phyloP scores from a whole-genome alignment of 2,113 vertebrate genomes.

The Eptesicus fuscus region DNA sequence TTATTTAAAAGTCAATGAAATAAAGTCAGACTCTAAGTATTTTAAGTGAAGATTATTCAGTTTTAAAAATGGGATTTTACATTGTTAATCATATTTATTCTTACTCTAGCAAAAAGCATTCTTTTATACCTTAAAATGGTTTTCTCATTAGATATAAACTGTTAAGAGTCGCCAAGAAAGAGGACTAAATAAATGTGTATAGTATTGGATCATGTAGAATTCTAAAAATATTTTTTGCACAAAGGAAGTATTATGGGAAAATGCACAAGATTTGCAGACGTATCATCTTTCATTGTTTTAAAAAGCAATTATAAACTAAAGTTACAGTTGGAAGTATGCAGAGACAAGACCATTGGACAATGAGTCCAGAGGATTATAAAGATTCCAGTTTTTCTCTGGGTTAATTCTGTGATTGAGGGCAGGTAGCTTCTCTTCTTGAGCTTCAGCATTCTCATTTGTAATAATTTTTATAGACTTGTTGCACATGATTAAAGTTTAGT shows the following conservation, averaged over 20 bases:
- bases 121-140: background rate
- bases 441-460: background rate
- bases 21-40: background rate
- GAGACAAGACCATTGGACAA: background rate
- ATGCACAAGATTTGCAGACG: background rate
- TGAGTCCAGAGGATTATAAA: constrained; percentile 14
- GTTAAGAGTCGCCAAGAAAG: background rate
- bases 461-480: background rate
- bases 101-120: background rate
- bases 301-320: background rate
- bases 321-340: background rate
- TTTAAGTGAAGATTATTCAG: background rate
- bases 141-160: constrained; percentile 10
- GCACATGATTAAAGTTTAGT: background rate
- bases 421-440: background rate
- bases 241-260: background rate
- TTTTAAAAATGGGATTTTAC: background rate
- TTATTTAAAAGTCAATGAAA: background rate
- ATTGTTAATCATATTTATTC: background rate
- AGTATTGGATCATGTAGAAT: background rate
- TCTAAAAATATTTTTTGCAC: background rate
- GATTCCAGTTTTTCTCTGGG: constrained; percentile 77
- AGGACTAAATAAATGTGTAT: background rate
- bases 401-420: background rate
- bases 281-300: background rate